Percentiles rank a stretch among this genome's conserved stretches.
Evolutionary conservation across 2,888 invertebrate species (phyloP).

Genomic region (Ormyrus nitidulus): DNA sequence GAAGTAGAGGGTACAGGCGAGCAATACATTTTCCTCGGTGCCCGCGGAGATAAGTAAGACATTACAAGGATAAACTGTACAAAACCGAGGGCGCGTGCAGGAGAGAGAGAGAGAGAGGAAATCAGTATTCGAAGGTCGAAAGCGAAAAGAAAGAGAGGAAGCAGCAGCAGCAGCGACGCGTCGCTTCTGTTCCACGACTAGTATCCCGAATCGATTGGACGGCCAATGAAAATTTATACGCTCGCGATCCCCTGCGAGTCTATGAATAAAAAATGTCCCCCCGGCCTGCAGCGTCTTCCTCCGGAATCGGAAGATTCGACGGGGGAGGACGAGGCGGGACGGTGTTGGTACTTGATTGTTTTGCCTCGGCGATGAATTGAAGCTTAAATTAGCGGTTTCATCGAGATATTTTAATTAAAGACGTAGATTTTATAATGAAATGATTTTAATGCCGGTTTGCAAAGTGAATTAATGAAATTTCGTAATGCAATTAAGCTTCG

Average conservation of each 20-base stretch:
- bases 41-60: conserved; percentile 20
- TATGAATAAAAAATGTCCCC: conserved; percentile 56
- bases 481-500: too few relatives aligned
- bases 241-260: conserved; percentile 50
- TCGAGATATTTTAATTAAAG: too few relatives aligned
- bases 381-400: too few relatives aligned
- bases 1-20: not conserved
- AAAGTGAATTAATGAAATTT: too few relatives aligned
- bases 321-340: too few relatives aligned
- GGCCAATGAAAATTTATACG: conserved; percentile 57
- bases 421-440: too few relatives aligned
- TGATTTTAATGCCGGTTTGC: too few relatives aligned
- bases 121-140: conserved; percentile 43
- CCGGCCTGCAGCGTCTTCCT: conserved; percentile 2
- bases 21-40: conserved; percentile 2
- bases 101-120: conserved; percentile 1
- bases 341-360: too few relatives aligned
- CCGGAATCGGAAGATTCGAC: not conserved
- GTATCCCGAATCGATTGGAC: conserved; percentile 48
- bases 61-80: conserved; percentile 7
- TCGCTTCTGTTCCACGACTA: not conserved
- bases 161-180: not conserved
- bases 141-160: too few relatives aligned
- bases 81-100: not conserved
- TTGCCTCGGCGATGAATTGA: too few relatives aligned